A percentile compares a stretch with the other conserved stretches of the same genome.
Evolutionary conservation across 1,140 invertebrate genomes (phyloP).

Genomic region (Diabrotica virgifera): DNA sequence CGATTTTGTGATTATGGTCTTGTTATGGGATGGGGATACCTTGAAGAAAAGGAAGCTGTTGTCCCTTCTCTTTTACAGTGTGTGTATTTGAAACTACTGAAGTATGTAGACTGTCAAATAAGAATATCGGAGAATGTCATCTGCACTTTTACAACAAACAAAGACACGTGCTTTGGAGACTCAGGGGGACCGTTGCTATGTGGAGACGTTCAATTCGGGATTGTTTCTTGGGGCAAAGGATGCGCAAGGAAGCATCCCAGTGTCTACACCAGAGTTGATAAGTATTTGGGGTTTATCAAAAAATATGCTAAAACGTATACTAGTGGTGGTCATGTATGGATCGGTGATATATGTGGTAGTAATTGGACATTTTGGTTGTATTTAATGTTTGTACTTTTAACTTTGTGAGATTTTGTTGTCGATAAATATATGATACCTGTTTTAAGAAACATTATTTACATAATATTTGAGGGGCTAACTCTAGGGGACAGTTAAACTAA

Average conservation of each 20-base stretch:
- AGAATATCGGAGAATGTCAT: not conserved
- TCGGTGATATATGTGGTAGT: too few relatives aligned
- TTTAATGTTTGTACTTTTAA: too few relatives aligned
- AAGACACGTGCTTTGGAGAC: slow-evolving; percentile 46
- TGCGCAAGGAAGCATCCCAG: slow-evolving; percentile 46
- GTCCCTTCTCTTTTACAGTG: not conserved
- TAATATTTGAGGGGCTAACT: too few relatives aligned
- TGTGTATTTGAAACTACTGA: not conserved
- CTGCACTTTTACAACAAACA: slow-evolving; percentile 2
- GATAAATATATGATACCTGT: too few relatives aligned
- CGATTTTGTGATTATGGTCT: not conserved
- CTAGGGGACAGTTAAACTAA: too few relatives aligned
- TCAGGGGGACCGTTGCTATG: slow-evolving; percentile 55
- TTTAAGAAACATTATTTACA: too few relatives aligned
- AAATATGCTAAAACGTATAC: not conserved
- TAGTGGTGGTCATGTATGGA: too few relatives aligned
- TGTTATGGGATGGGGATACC: not conserved
- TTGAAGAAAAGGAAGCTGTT: not conserved
- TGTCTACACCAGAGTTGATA: slow-evolving; percentile 44
- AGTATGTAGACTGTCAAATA: slow-evolving; percentile 7
- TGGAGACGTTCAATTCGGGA: slow-evolving; percentile 45
- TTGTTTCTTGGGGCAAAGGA: slow-evolving; percentile 51
- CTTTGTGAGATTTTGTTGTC: too few relatives aligned
- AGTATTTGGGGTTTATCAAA: slow-evolving; percentile 42
- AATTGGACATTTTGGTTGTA: too few relatives aligned